Base-by-base conservation (phyloP, 2,888 invertebrate genomes). In the Brenthis daphne region DNA sequence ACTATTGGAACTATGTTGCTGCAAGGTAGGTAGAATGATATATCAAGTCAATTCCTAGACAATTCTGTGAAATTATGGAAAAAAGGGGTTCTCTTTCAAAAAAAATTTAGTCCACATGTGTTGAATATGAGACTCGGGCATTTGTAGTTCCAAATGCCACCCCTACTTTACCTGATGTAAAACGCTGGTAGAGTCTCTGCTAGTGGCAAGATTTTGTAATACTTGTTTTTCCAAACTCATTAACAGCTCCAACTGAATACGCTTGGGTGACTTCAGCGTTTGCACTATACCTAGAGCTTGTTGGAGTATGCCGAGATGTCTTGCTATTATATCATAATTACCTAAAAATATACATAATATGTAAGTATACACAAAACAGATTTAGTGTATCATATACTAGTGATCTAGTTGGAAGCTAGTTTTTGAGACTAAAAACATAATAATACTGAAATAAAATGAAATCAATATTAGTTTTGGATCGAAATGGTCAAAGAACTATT, bases 201-300 rank as follows among this genome's bases (percentile, higher is more conserved):
- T 93, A 3, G 93, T 92, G 1, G 93, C 92, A 0, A 94, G 80
- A 73, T 87, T 93, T 79, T 95, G 94, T 33, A 94, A 79, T 68
- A 95, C 92, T 74, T 95, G 90, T 76, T 94, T 94, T 82, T 96
- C 95, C 20, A 95, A 84, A 73, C 93, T 94, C 79, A 93, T 91
- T 6, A 95, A 81, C 24, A 95, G 84, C 68, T 96, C 95, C 33
- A 94, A 84, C 69, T 93, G 92, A 0, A 89, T 84, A 0, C 93
- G 87, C 70, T 87, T 88, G 0, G 93, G 91, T 0, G 94, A 94
- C 76, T 94, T 94, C 20, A 95, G 76, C 0, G 94, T 90, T 77
- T 95, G 94, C 6, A 94, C 91, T 14, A 95, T 92, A 3, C 85
- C 93, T 48, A 91, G 65, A 0, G 90, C 86, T 72, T 92, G 92